Evolutionary conservation across 2,888 invertebrate genomes (phyloP).

Genomic region (Hydraecia micacea): DNA sequence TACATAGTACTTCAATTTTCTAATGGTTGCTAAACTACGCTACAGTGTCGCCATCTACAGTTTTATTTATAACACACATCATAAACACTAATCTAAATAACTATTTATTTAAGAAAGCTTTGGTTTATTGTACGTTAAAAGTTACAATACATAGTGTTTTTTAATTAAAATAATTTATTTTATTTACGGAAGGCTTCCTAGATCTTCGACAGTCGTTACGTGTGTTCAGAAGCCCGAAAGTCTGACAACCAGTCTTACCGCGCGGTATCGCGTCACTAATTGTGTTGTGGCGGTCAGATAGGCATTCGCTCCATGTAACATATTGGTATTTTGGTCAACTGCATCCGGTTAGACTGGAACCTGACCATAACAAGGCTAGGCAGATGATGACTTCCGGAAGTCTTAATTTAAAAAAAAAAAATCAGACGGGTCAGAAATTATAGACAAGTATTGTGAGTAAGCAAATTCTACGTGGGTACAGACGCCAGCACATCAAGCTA

Average conservation of each 20-base stretch:
- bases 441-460: too few relatives aligned
- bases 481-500: too few relatives aligned
- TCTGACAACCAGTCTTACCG: too few relatives aligned
- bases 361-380: not conserved
- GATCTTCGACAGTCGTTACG: not conserved
- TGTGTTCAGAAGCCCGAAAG: not conserved
- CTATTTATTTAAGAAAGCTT: constrained; percentile 41
- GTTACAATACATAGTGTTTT: constrained; percentile 19
- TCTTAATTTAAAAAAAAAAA: too few relatives aligned
- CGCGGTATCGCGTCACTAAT: too few relatives aligned
- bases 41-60: constrained; percentile 25
- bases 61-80: constrained; percentile 17
- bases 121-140: constrained; percentile 47
- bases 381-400: not conserved
- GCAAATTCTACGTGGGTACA: too few relatives aligned
- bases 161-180: not conserved
- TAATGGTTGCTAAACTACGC: not conserved
- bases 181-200: constrained; percentile 12
- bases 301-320: not conserved
- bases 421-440: too few relatives aligned
- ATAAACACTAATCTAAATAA: constrained; percentile 25
- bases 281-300: too few relatives aligned
- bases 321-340: not conserved
- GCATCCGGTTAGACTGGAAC: not conserved
- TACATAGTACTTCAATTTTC: not conserved